These are phyloP conservation scores for Polymixis lichenea DNA, from an alignment of 2,888 invertebrate genomes.

Conservation along the genomic window DNA sequence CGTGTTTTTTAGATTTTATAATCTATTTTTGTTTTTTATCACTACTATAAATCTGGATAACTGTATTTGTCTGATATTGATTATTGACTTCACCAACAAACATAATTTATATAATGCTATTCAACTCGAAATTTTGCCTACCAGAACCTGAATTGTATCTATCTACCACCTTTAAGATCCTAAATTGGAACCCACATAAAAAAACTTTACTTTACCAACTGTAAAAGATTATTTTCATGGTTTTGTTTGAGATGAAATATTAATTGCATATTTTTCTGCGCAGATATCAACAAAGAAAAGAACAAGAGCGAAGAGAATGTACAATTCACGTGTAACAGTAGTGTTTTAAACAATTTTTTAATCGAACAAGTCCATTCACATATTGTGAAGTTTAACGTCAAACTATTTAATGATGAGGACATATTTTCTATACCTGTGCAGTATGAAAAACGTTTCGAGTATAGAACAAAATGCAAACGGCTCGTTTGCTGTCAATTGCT, in stretches of 20 bases:
- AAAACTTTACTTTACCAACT: neutral
- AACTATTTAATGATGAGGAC: slow-evolving; percentile 25
- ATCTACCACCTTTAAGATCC: neutral
- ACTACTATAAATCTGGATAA: neutral
- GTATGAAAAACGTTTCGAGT: slow-evolving; percentile 36
- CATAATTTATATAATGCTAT: neutral
- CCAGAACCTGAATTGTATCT: too few relatives aligned
- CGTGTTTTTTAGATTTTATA: too few relatives aligned
- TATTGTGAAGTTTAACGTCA: slow-evolving; percentile 45
- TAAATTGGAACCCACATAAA: neutral
- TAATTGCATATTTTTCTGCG: slow-evolving; percentile 37
- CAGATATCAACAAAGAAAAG: slow-evolving; percentile 94
- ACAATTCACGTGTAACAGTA: slow-evolving; percentile 93
- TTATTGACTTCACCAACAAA: neutral
- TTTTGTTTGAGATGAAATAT: neutral
- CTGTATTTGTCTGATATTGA: neutral
- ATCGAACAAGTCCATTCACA: slow-evolving; percentile 55
- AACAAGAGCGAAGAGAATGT: slow-evolving; percentile 93
- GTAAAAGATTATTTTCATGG: neutral
- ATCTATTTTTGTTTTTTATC: too few relatives aligned
- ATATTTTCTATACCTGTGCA: slow-evolving; percentile 47
- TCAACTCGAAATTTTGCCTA: slow-evolving; percentile 1
- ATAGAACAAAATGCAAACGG: slow-evolving; percentile 34
- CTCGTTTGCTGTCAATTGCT: slow-evolving; percentile 52
- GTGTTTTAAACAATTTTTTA: slow-evolving; percentile 61